Conservation (phyloP, 2,113 vertebrate species). For the Aplodontia rufa region DNA sequence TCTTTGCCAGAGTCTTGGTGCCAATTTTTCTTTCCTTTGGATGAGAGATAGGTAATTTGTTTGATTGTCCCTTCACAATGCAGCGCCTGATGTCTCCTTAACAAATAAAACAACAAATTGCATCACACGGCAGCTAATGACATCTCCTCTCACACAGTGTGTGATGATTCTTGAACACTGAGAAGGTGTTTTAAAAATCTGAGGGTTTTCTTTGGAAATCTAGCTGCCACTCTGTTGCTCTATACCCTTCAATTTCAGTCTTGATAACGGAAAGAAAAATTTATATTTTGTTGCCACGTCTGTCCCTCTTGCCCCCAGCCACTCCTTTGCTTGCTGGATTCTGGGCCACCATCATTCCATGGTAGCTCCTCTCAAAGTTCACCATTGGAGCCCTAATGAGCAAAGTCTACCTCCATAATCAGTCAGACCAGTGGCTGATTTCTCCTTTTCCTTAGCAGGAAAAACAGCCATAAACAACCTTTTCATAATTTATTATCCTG, state of each 20-base stretch:
- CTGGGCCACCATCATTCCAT: neutral
- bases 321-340: neutral
- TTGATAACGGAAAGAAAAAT: neutral
- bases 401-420: neutral
- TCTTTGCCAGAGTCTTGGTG: neutral
- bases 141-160: neutral
- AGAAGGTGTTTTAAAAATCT: constrained; percentile 44
- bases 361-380: neutral
- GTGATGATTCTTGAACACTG: neutral
- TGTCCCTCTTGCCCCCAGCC: neutral
- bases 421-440: neutral
- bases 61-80: constrained; percentile 46
- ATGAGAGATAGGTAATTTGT: constrained; percentile 54
- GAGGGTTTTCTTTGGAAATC: constrained; percentile 39
- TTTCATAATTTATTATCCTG: neutral
- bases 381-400: neutral
- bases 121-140: neutral
- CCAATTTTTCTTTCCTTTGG: constrained; percentile 45
- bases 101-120: constrained; percentile 39
- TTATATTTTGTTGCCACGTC: neutral
- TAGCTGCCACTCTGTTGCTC: neutral
- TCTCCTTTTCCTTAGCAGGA: neutral
- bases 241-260: neutral
- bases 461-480: neutral
- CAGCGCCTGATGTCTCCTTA: neutral